phyloP scores from a whole-genome alignment of 2,113 vertebrate species.

The Pelvicachromis taeniatus region DNA sequence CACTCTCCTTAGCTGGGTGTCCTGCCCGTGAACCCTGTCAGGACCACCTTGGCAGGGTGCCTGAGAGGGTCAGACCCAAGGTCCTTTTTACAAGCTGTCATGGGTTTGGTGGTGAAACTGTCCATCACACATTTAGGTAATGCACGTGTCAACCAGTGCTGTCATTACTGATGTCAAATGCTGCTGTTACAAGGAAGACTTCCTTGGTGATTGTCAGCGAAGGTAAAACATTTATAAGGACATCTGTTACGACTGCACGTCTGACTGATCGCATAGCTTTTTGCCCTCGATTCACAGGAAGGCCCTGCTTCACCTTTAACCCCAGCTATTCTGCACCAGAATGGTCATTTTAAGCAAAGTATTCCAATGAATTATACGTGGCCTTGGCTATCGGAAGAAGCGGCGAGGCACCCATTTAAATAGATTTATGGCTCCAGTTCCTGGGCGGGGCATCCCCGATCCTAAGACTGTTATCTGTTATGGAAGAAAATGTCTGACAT shows the following conservation, averaged over 20 bases:
- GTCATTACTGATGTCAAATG: not conserved
- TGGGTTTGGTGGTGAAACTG: not conserved
- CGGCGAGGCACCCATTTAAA: constrained; percentile 44
- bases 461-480: constrained; percentile 62
- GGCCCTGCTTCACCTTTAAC: constrained; percentile 34
- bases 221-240: not conserved
- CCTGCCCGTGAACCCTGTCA: constrained; percentile 33
- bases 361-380: constrained; percentile 18
- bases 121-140: not conserved
- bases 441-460: constrained; percentile 10
- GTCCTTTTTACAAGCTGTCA: constrained; percentile 20
- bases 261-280: constrained; percentile 13
- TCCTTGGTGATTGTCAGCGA: not conserved
- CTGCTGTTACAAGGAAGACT: not conserved
- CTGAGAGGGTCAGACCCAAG: constrained; percentile 12
- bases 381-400: constrained; percentile 33
- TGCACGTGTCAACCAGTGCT: not conserved
- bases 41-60: constrained; percentile 33
- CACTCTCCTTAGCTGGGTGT: not conserved
- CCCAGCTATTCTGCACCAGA: not conserved
- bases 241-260: constrained; percentile 3
- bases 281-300: not conserved
- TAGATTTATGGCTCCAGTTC: constrained; percentile 50
- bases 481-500: constrained; percentile 49
- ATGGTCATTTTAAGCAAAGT: constrained; percentile 11